Evolutionary conservation across 2,113 vertebrate genomes (phyloP).

Genomic region (Procavia capensis): DNA sequence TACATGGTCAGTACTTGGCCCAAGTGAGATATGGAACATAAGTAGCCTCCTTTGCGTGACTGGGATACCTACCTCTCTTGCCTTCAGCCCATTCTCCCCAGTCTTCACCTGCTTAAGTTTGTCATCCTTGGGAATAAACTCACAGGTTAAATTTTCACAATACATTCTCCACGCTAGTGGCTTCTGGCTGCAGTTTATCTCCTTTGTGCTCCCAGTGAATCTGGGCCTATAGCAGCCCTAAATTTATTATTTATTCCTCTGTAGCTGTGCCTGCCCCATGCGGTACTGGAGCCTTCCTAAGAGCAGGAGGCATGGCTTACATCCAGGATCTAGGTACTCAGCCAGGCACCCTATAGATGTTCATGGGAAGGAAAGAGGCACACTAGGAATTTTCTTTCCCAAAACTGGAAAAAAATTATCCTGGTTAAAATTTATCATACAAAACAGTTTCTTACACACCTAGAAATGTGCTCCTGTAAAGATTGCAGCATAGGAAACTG

Average conservation of each 20-base stretch:
- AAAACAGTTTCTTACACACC: neutral
- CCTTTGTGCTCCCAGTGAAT: neutral
- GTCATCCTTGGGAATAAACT: neutral
- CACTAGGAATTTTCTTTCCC: neutral
- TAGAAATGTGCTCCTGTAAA: neutral
- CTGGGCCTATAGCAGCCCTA: neutral
- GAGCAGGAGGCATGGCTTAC: neutral
- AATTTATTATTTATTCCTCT: neutral
- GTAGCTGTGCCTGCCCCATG: neutral
- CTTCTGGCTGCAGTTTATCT: neutral
- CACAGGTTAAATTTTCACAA: neutral
- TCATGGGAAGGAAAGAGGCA: neutral
- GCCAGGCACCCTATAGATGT: neutral
- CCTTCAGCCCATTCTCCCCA: neutral
- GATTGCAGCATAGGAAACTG: neutral
- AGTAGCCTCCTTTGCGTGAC: too few relatives aligned
- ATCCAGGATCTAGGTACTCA: neutral
- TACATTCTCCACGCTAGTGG: neutral
- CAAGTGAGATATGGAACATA: neutral
- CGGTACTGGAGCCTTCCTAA: neutral
- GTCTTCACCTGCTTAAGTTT: neutral
- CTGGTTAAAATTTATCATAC: slow-evolving; percentile 25
- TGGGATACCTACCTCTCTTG: neutral
- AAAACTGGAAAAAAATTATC: neutral
- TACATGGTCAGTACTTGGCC: neutral